These are phyloP conservation scores for Cynoglossus semilaevis DNA, from an alignment of 2,113 vertebrate species.

Conservation along the genomic window DNA sequence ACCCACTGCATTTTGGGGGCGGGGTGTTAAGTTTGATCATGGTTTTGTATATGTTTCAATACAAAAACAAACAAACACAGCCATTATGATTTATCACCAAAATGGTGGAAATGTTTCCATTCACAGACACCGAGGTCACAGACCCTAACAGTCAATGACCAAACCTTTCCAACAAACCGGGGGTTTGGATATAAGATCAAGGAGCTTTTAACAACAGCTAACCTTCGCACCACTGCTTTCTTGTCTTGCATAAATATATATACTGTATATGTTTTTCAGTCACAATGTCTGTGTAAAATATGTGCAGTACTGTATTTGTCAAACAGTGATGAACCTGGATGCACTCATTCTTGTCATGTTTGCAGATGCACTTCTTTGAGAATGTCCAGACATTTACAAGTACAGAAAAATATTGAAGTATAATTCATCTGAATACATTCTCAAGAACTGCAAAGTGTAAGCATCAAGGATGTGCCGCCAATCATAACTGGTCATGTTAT, in stretches of 20 bases:
- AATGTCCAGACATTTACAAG: slow-evolving; percentile 14
- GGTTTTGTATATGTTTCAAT: not conserved
- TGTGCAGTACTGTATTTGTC: slow-evolving; percentile 64
- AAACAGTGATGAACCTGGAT: slow-evolving; percentile 83
- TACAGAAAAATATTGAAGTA: not conserved
- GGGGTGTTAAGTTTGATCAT: not conserved
- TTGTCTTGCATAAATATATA: slow-evolving; percentile 79
- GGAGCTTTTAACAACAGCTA: slow-evolving; percentile 72
- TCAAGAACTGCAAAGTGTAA: slow-evolving; percentile 23
- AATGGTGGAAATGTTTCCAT: not conserved
- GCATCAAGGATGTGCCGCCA: slow-evolving; percentile 79
- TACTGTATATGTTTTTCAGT: slow-evolving; percentile 60
- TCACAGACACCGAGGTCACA: too few relatives aligned
- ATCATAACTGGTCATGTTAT: slow-evolving; percentile 84
- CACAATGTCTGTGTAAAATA: slow-evolving; percentile 74
- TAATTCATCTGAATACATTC: slow-evolving; percentile 7
- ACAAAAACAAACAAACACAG: not conserved
- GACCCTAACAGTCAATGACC: not conserved
- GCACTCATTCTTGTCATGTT: slow-evolving; percentile 64
- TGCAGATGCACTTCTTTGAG: slow-evolving; percentile 35
- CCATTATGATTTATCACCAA: not conserved
- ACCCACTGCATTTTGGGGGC: slow-evolving; percentile 1
- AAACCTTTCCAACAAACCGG: slow-evolving; percentile 11
- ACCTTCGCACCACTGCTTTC: slow-evolving; percentile 74
- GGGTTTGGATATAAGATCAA: slow-evolving; percentile 10